phyloP scores from a whole-genome alignment of 2,888 invertebrate species.

The Latheticus oryzae region DNA sequence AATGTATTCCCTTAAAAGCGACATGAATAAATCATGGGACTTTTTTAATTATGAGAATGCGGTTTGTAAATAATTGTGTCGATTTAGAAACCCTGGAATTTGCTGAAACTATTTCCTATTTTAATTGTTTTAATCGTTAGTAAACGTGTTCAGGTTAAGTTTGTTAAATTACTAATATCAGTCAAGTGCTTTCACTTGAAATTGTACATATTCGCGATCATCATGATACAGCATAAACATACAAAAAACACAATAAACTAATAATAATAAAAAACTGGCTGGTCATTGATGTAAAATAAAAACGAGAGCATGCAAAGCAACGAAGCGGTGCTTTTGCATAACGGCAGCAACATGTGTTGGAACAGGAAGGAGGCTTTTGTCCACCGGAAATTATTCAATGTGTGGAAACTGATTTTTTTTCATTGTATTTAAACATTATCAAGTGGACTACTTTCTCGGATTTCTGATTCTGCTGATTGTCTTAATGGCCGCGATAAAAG shows the following conservation, averaged over 20 bases:
- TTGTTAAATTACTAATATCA: too few relatives aligned
- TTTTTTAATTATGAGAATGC: constrained; percentile 22
- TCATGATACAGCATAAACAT: too few relatives aligned
- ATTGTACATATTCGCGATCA: constrained; percentile 17
- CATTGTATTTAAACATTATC: constrained; percentile 12
- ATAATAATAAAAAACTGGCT: too few relatives aligned
- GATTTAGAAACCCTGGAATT: constrained; percentile 19
- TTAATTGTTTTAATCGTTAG: too few relatives aligned
- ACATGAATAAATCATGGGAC: constrained; percentile 26
- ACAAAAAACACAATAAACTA: too few relatives aligned
- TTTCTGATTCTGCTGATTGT: constrained; percentile 7
- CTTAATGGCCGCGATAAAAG: constrained; percentile 17
- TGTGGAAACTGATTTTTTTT: too few relatives aligned
- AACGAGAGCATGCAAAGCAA: constrained; percentile 35
- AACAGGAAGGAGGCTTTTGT: constrained; percentile 31
- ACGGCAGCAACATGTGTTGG: constrained; percentile 26
- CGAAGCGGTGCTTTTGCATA: constrained; percentile 35
- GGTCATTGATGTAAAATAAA: constrained; percentile 26
- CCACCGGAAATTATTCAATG: constrained; percentile 24
- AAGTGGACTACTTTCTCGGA: constrained; percentile 13
- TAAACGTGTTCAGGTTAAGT: too few relatives aligned
- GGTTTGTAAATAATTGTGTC: constrained; percentile 12
- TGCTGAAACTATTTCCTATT: too few relatives aligned
- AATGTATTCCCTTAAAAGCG: constrained; percentile 24
- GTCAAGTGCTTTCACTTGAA: constrained; percentile 31